Evolutionary conservation across 2,797 vertebrate species (phyloP).

Genomic region (Clarias platycephalus): DNA sequence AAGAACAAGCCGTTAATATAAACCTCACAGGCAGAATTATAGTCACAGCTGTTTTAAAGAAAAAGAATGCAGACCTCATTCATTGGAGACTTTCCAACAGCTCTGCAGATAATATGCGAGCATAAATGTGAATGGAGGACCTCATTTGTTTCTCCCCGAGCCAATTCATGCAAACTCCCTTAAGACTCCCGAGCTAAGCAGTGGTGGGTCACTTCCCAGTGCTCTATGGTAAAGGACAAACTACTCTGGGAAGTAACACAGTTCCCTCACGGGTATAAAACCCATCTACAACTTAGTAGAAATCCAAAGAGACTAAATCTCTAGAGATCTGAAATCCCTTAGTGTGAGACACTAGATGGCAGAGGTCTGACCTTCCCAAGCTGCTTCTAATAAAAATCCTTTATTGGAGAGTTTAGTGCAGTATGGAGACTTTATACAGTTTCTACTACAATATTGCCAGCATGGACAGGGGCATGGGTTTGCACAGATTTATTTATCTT

Average conservation of each 20-base stretch:
- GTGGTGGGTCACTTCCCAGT: not conserved
- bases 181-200: not conserved
- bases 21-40: not conserved
- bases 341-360: slow-evolving; percentile 30
- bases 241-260: not conserved
- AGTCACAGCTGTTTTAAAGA: not conserved
- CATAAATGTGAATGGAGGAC: not conserved
- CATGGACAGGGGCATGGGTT: not conserved
- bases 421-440: not conserved
- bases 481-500: slow-evolving; percentile 39
- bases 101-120: not conserved
- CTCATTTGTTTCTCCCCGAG: not conserved
- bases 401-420: slow-evolving; percentile 4
- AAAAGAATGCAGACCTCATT: not conserved
- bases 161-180: slow-evolving; percentile 25
- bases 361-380: slow-evolving; percentile 26
- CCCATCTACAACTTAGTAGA: not conserved
- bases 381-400: not conserved
- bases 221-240: not conserved
- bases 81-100: not conserved
- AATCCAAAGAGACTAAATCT: not conserved
- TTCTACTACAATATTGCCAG: not conserved
- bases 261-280: slow-evolving; percentile 9
- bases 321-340: slow-evolving; percentile 7
- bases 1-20: not conserved